Evolutionary conservation across 2,888 invertebrate genomes (phyloP).

Genomic region (Chromoteleia sp.): DNA sequence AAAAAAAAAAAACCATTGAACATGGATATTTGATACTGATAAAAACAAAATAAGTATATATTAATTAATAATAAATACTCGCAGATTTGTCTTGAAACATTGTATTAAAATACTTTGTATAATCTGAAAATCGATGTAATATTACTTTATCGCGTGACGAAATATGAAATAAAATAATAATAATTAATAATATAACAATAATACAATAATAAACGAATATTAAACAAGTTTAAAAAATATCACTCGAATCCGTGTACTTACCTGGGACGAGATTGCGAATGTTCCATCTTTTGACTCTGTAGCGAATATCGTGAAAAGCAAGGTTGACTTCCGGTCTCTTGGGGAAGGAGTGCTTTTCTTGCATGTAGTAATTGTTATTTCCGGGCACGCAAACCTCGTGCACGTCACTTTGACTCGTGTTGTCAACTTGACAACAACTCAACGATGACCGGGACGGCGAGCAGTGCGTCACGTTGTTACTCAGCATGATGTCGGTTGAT

Average conservation of each 20-base stretch:
- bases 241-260: constrained; percentile 79
- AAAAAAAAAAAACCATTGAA: no score
- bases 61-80: no score
- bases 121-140: no score
- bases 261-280: constrained; percentile 87
- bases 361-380: constrained; percentile 78
- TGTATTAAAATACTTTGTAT: no score
- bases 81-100: no score
- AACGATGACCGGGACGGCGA: constrained; percentile 81
- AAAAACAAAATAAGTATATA: no score
- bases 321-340: constrained; percentile 88
- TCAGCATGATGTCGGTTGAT: constrained; percentile 70
- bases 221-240: no score
- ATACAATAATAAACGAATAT: no score
- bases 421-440: constrained; percentile 82
- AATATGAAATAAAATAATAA: no score
- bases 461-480: constrained; percentile 74
- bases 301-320: constrained; percentile 89
- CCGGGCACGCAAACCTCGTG: constrained; percentile 74
- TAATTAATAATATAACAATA: no score
- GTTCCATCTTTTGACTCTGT: constrained; percentile 87
- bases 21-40: no score
- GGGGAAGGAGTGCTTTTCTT: constrained; percentile 85
- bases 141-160: no score
- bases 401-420: constrained; percentile 78